These are phyloP conservation scores for Pongo pygmaeus DNA, from an alignment of 2,113 vertebrate species.

Conservation along the genomic window DNA sequence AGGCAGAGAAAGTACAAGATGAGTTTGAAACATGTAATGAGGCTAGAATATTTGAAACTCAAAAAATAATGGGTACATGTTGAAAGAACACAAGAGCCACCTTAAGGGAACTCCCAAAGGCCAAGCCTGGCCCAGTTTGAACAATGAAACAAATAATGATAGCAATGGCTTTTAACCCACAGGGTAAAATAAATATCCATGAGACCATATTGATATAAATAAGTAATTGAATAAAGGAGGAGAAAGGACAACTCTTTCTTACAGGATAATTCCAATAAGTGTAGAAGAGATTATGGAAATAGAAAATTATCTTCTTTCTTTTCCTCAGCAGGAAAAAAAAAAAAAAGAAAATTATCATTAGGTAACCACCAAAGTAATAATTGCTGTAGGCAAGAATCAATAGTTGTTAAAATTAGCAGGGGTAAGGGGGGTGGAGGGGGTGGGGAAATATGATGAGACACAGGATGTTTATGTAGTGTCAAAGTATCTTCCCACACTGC, in stretches of 20 bases:
- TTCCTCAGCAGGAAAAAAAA: neutral
- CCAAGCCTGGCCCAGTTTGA: neutral
- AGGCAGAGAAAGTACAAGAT: neutral
- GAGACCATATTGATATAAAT: neutral
- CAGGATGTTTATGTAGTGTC: neutral
- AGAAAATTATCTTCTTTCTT: neutral
- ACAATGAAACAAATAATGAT: neutral
- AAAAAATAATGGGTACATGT: neutral
- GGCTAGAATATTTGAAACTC: neutral
- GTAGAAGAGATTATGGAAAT: neutral
- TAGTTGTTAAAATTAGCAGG: constrained; percentile 13
- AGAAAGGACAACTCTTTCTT: neutral
- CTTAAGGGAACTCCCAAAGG: neutral
- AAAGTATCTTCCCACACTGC: neutral
- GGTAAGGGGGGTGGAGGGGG: neutral
- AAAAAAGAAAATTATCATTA: neutral
- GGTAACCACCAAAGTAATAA: neutral
- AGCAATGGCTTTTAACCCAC: neutral
- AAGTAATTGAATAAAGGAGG: neutral
- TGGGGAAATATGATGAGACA: neutral
- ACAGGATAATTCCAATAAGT: neutral
- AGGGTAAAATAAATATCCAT: neutral
- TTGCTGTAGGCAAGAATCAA: neutral
- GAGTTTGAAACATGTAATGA: neutral
- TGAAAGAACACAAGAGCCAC: neutral